Conservation (phyloP, 2,113 vertebrate species). For the Epinephelus cyanopodus region DNA sequence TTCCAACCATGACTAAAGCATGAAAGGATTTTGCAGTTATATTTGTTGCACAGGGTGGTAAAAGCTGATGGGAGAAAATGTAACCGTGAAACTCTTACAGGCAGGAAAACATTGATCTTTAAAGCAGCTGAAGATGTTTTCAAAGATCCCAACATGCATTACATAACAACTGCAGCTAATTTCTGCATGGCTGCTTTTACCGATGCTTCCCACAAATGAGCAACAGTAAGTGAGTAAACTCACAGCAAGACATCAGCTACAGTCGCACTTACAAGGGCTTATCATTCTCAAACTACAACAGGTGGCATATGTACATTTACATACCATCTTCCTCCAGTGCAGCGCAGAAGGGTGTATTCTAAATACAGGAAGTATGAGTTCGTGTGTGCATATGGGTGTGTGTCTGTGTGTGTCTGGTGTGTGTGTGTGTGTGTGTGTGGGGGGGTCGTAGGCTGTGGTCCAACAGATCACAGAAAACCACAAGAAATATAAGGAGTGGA, state of each 20-base stretch:
- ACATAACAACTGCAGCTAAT: neutral
- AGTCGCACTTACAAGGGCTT: slow-evolving; percentile 13
- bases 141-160: neutral
- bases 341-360: slow-evolving; percentile 65
- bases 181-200: neutral
- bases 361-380: slow-evolving; percentile 64
- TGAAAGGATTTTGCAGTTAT: neutral
- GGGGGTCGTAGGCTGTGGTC: slow-evolving; percentile 48
- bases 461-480: slow-evolving; percentile 77
- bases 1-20: neutral
- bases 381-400: slow-evolving; percentile 15
- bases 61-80: neutral
- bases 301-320: slow-evolving; percentile 52
- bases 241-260: slow-evolving; percentile 3
- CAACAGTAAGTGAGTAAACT: slow-evolving; percentile 2
- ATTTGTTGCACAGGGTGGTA: neutral
- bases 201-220: neutral
- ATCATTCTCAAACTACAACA: slow-evolving; percentile 22
- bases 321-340: slow-evolving; percentile 70
- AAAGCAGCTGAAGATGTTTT: neutral
- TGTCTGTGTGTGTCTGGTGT: neutral
- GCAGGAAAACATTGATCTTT: neutral
- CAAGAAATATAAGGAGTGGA: slow-evolving; percentile 59
- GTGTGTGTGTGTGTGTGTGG: slow-evolving; percentile 9
- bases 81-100: slow-evolving; percentile 1